Evolutionary conservation across 1,140 invertebrate species (phyloP).

Genomic region (Sitobion miscanthi): DNA sequence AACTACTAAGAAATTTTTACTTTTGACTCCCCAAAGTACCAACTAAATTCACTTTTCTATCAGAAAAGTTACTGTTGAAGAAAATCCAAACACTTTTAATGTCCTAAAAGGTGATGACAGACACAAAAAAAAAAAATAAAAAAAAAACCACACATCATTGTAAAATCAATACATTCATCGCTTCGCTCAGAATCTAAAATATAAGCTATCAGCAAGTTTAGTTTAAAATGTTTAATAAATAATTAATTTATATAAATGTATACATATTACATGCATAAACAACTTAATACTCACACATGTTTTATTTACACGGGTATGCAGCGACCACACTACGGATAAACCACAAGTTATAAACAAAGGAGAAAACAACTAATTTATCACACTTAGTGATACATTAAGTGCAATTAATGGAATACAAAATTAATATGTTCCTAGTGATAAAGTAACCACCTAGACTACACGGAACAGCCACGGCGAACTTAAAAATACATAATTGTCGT

Average conservation of each 20-base stretch:
- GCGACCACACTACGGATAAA: neutral
- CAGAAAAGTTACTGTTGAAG: no score
- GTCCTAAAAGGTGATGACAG: no score
- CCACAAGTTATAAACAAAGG: neutral
- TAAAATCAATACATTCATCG: no score
- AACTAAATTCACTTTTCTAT: no score
- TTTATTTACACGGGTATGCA: neutral
- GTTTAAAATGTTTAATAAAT: neutral
- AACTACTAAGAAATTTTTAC: no score
- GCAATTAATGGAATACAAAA: neutral
- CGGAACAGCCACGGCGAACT: neutral
- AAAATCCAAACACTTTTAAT: no score
- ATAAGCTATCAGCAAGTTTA: neutral
- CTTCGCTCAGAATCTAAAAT: no score
- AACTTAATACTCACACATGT: neutral
- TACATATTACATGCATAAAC: neutral
- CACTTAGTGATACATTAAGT: conserved; percentile 5
- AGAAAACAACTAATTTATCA: neutral
- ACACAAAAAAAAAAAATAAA: no score
- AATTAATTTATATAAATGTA: neutral
- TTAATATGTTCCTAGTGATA: neutral
- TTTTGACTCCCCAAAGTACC: no score
- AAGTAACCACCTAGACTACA: neutral
- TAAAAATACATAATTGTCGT: neutral
- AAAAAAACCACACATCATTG: no score